phyloP scores from a whole-genome alignment of 2,888 invertebrate species.

The Caradrina clavipalpis region DNA sequence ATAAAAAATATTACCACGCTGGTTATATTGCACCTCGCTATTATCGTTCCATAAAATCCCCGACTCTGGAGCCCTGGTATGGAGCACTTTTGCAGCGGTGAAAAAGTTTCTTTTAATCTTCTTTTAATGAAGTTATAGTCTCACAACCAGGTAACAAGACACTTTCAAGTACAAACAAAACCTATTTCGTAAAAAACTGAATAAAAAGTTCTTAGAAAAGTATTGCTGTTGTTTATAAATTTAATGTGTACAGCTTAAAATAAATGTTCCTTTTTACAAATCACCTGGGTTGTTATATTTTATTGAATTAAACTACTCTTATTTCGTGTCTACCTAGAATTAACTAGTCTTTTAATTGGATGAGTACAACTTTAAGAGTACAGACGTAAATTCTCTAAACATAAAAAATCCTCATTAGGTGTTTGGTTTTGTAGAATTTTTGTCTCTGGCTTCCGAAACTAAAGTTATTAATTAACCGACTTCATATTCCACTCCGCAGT shows the following conservation, averaged over 20 bases:
- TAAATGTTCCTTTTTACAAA: neutral
- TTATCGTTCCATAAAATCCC: constrained; percentile 74
- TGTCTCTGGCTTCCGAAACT: too few relatives aligned
- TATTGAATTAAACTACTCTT: neutral
- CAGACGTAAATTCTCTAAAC: too few relatives aligned
- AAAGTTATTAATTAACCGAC: too few relatives aligned
- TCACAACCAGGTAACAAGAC: constrained; percentile 76
- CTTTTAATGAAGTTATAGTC: constrained; percentile 84
- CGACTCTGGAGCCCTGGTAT: constrained; percentile 64
- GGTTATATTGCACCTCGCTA: constrained; percentile 70
- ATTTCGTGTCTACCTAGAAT: neutral
- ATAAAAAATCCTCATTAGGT: too few relatives aligned
- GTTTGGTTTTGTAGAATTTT: too few relatives aligned
- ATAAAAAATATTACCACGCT: constrained; percentile 58
- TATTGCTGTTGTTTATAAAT: constrained; percentile 46
- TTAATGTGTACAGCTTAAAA: constrained; percentile 2
- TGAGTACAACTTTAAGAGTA: too few relatives aligned
- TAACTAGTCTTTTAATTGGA: too few relatives aligned
- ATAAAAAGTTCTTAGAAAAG: constrained; percentile 26
- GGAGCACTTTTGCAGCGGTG: constrained; percentile 74
- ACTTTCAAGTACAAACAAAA: constrained; percentile 73
- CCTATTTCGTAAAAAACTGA: constrained; percentile 52
- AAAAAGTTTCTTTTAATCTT: constrained; percentile 83
- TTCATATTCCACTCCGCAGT: too few relatives aligned
- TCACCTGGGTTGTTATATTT: neutral